A percentile compares a stretch with the other conserved stretches of the same genome.
Conservation (phyloP, 30 jellyfish, hydroid and myxozoan species). For the Nemopilema nomurai region DNA sequence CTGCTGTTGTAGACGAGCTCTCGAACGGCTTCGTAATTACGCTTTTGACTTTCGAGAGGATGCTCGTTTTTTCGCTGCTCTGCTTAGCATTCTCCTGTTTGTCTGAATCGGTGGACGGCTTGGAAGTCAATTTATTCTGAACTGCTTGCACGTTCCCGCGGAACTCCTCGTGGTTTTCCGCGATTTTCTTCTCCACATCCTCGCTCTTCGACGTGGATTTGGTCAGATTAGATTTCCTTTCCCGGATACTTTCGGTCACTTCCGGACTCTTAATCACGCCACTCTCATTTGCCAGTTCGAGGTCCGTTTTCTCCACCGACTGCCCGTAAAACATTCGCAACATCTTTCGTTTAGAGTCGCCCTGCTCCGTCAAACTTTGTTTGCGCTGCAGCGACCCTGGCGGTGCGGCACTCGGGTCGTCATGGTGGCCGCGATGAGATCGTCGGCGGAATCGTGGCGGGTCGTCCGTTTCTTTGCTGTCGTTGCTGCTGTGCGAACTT, state of each 20-base stretch:
- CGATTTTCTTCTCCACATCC: conserved; percentile 48
- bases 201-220: conserved; percentile 74
- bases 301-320: conserved; percentile 89
- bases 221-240: conserved; percentile 58
- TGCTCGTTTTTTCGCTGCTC: conserved; percentile 78
- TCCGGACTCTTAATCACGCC: conserved; percentile 13
- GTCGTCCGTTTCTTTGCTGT: conserved; percentile 48
- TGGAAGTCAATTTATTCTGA: conserved; percentile 50
- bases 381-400: conserved; percentile 62
- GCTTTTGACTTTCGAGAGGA: conserved; percentile 79
- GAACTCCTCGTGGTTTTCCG: conserved; percentile 39
- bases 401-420: conserved; percentile 32
- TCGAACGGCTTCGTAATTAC: conserved; percentile 89
- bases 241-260: conserved; percentile 60
- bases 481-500: conserved; percentile 33
- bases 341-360: conserved; percentile 91
- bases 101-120: conserved; percentile 70
- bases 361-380: conserved; percentile 81
- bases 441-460: conserved; percentile 59
- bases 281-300: conserved; percentile 68
- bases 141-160: conserved; percentile 84
- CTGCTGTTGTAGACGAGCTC: conserved; percentile 65
- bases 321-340: conserved; percentile 97
- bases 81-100: conserved; percentile 60
- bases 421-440: conserved; percentile 17